phyloP scores from a whole-genome alignment of 1,140 invertebrate species.

The Zaprionus capensis region DNA sequence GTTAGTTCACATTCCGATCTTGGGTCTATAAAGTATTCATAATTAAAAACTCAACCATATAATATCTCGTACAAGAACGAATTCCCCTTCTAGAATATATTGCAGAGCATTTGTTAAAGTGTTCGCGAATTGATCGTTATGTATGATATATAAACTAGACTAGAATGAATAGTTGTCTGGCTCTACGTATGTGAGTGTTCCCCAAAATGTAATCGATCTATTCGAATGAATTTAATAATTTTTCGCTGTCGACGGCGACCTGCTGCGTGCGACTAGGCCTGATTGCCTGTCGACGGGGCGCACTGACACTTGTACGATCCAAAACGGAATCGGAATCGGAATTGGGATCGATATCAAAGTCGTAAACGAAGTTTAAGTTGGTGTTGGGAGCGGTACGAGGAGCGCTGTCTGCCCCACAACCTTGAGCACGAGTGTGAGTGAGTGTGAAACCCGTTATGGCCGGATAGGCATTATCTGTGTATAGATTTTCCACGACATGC shows the following conservation, averaged over 20 bases:
- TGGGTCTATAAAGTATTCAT: neutral
- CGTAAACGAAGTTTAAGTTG: neutral
- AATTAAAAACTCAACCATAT: neutral
- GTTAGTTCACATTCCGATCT: neutral
- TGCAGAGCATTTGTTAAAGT: neutral
- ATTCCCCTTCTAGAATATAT: neutral
- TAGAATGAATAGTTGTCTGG: neutral
- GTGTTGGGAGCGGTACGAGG: neutral
- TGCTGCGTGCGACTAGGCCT: slow-evolving; percentile 24
- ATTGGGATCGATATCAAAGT: neutral
- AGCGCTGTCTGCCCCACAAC: slow-evolving; percentile 36
- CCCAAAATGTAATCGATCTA: slow-evolving; percentile 6
- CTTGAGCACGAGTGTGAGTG: slow-evolving; percentile 45
- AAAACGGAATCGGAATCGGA: slow-evolving; percentile 21
- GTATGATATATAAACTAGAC: neutral
- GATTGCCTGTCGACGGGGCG: slow-evolving; percentile 55
- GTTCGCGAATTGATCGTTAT: neutral
- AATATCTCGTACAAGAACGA: neutral
- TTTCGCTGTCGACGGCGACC: slow-evolving; percentile 31
- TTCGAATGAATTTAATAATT: slow-evolving; percentile 37
- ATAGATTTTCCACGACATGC: slow-evolving; percentile 61
- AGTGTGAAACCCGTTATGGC: slow-evolving; percentile 63
- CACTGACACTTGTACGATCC: slow-evolving; percentile 27
- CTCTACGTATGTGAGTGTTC: neutral
- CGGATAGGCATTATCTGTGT: slow-evolving; percentile 61